Conservation (phyloP, 2,113 vertebrate genomes). For the Benitochromis conjunctus region DNA sequence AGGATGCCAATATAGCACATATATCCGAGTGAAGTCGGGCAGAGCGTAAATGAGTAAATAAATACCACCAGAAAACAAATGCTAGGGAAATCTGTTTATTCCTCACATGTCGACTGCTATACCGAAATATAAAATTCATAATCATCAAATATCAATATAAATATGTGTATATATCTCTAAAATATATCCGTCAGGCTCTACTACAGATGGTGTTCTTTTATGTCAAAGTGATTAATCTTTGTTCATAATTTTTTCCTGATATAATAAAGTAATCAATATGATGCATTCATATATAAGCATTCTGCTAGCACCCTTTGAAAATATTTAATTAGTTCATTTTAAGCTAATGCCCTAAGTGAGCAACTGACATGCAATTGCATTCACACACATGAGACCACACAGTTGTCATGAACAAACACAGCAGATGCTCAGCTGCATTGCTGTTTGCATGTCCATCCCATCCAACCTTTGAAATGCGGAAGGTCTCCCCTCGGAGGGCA, state of each 20-base stretch:
- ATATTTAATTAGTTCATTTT: neutral
- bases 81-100: too few species aligned
- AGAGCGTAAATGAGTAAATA: neutral
- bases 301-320: neutral
- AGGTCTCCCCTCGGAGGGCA: slow-evolving; percentile 43
- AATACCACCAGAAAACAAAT: too few species aligned
- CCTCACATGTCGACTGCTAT: too few species aligned
- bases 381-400: neutral
- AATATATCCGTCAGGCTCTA: too few species aligned
- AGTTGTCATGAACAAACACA: neutral
- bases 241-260: neutral
- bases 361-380: neutral
- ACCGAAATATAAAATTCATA: too few species aligned
- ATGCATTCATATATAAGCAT: neutral
- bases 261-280: neutral
- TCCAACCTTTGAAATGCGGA: slow-evolving; percentile 3
- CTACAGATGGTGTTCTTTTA: too few species aligned
- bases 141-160: too few species aligned
- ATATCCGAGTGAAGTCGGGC: neutral
- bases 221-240: neutral
- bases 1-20: neutral
- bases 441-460: slow-evolving; percentile 1
- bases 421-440: neutral
- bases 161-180: too few species aligned
- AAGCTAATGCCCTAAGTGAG: neutral